phyloP scores from a whole-genome alignment of 2,113 vertebrate genomes.

The Alaudala cheleensis region DNA sequence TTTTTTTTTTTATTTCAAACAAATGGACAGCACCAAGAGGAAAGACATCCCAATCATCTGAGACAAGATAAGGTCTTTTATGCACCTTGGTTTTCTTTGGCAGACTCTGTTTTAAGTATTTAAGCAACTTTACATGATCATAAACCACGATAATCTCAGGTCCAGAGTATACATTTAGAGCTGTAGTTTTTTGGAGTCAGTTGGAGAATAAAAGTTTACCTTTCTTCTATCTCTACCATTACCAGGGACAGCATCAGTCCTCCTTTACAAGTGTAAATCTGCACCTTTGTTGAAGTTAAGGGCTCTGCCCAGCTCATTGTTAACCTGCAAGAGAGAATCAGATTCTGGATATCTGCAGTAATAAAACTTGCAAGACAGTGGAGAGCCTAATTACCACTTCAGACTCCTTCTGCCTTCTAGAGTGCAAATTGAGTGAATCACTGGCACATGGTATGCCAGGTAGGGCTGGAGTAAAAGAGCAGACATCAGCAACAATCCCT shows the following conservation, averaged over 20 bases:
- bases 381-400: conserved; percentile 34
- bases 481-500: neutral
- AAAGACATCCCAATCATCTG: neutral
- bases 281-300: neutral
- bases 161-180: neutral
- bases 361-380: conserved; percentile 11
- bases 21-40: neutral
- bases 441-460: neutral
- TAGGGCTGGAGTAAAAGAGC: neutral
- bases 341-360: neutral
- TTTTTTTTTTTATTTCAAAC: neutral
- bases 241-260: neutral
- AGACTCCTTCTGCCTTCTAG: neutral
- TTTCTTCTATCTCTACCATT: neutral
- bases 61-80: neutral
- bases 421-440: neutral
- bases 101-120: conserved; percentile 1
- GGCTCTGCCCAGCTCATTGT: neutral
- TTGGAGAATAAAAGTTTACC: neutral
- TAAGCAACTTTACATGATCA: neutral
- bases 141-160: neutral
- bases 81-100: neutral
- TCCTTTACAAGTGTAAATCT: conserved; percentile 35
- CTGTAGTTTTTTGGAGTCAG: neutral
- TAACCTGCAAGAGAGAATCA: neutral